phyloP scores from a whole-genome alignment of 2,888 invertebrate species.

The Amiota communis region DNA sequence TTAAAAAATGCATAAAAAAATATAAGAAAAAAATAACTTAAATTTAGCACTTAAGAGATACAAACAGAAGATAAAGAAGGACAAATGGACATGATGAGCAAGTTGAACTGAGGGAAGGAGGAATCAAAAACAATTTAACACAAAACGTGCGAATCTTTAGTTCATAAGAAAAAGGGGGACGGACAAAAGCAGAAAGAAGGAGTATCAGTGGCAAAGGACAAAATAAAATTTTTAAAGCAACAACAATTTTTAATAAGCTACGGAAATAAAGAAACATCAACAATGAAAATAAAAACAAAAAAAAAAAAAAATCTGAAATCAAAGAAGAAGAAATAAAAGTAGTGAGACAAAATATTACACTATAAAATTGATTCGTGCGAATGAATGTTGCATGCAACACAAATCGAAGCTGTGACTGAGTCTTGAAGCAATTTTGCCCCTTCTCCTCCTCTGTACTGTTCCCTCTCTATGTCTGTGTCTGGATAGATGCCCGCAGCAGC shows the following conservation, averaged over 20 bases:
- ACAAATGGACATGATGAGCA: too few relatives aligned
- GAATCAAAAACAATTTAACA: constrained; percentile 52
- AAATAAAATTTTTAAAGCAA: constrained; percentile 18
- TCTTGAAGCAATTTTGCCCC: background rate
- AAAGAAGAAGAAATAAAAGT: constrained; percentile 6
- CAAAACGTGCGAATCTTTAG: constrained; percentile 64
- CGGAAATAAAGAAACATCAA: constrained; percentile 5
- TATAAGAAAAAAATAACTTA: background rate
- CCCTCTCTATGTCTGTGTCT: constrained; percentile 1
- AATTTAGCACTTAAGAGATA: constrained; percentile 1
- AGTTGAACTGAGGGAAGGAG: constrained; percentile 23
- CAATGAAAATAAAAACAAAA: background rate
- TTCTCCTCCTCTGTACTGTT: background rate
- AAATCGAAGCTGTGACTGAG: background rate
- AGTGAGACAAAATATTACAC: background rate
- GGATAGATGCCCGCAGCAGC: background rate
- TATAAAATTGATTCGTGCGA: constrained; percentile 32
- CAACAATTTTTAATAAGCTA: background rate
- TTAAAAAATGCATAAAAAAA: background rate
- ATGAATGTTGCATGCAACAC: constrained; percentile 23
- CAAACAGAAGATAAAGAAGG: too few relatives aligned
- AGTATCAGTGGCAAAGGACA: background rate
- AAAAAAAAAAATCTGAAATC: background rate
- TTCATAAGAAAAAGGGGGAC: constrained; percentile 16
- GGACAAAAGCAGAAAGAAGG: background rate